Conservation (phyloP, 2,888 invertebrate species). For the Nemotelus nigrinus region DNA sequence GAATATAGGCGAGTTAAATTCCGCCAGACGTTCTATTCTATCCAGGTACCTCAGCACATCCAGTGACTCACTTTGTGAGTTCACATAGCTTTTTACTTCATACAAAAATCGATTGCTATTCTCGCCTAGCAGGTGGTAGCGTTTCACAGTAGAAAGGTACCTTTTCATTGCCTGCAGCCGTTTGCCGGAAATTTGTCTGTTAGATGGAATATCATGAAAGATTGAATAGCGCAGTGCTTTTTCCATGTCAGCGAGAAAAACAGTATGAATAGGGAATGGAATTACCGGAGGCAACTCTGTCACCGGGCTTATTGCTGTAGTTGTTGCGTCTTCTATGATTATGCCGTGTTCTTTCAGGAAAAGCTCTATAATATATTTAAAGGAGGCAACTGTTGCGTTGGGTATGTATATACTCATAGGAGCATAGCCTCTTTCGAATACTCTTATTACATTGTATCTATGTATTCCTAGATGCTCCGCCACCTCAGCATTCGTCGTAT, state of each 20-base stretch:
- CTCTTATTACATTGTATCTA: slow-evolving; percentile 54
- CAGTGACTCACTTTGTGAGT: slow-evolving; percentile 66
- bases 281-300: slow-evolving; percentile 57
- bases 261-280: slow-evolving; percentile 64
- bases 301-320: slow-evolving; percentile 54
- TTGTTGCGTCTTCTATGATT: neutral
- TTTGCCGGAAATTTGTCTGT: slow-evolving; percentile 75
- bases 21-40: slow-evolving; percentile 68
- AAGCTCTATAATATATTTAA: too few relatives aligned
- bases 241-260: slow-evolving; percentile 90
- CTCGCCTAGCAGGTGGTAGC: slow-evolving; percentile 81
- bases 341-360: too few relatives aligned
- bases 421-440: slow-evolving; percentile 54
- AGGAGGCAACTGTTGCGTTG: too few relatives aligned
- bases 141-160: slow-evolving; percentile 76
- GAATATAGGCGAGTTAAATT: slow-evolving; percentile 67
- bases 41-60: slow-evolving; percentile 71
- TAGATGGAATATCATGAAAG: slow-evolving; percentile 82
- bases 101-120: slow-evolving; percentile 74
- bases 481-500: slow-evolving; percentile 62
- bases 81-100: slow-evolving; percentile 69
- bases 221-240: slow-evolving; percentile 85
- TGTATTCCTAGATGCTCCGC: slow-evolving; percentile 56
- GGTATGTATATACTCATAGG: slow-evolving; percentile 44
- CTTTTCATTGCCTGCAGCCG: slow-evolving; percentile 77